A percentile compares a stretch with the other conserved stretches of the same genome.
Evolutionary conservation across 1,140 invertebrate genomes (phyloP).

Genomic region (Drosophila bifasciata): DNA sequence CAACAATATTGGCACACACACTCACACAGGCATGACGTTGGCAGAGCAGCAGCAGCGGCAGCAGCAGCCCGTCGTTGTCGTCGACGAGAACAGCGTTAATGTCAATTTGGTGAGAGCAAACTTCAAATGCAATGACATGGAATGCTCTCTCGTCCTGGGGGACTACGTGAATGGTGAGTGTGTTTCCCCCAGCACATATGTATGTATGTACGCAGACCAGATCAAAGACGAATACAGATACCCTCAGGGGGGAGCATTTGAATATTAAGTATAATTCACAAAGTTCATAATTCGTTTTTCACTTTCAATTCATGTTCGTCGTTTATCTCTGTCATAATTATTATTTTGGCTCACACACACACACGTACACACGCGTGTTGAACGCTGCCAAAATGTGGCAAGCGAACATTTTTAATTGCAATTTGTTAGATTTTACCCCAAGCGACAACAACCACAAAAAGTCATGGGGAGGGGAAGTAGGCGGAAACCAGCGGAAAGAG

Average conservation of each 20-base stretch:
- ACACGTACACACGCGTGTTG: constrained; percentile 13
- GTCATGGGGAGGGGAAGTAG: neutral
- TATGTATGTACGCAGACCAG: neutral
- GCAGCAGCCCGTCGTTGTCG: constrained; percentile 9
- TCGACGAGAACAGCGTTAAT: constrained; percentile 39
- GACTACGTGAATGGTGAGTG: constrained; percentile 67
- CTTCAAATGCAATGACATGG: constrained; percentile 66
- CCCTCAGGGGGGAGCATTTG: neutral
- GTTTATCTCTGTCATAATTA: constrained; percentile 54
- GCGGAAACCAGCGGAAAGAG: too few species aligned
- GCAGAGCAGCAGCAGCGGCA: neutral
- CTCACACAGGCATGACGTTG: constrained; percentile 2
- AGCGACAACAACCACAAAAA: constrained; percentile 12
- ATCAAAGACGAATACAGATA: constrained; percentile 12
- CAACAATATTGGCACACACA: constrained; percentile 21
- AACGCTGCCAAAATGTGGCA: constrained; percentile 51
- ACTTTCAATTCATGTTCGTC: constrained; percentile 51
- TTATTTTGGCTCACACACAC: constrained; percentile 23
- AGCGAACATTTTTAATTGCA: constrained; percentile 59
- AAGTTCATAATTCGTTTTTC: constrained; percentile 44
- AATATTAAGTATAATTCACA: constrained; percentile 7
- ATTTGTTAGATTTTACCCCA: constrained; percentile 58
- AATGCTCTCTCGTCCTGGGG: constrained; percentile 57
- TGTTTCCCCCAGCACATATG: neutral
- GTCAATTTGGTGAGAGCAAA: constrained; percentile 57